Conservation (phyloP, 1,140 invertebrate species). For the Mamestra configurata region DNA sequence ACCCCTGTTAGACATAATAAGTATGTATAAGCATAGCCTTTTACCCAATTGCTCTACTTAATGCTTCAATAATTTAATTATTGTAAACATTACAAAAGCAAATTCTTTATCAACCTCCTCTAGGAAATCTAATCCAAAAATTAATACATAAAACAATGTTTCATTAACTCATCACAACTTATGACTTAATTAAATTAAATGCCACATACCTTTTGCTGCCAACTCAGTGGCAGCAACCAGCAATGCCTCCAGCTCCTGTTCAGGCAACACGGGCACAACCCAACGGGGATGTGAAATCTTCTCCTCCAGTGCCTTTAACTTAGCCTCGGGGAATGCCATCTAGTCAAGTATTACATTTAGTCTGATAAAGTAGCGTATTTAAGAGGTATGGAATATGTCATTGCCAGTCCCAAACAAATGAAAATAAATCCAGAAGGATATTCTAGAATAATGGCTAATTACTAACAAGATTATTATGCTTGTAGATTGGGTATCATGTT, state of each 20-base stretch:
- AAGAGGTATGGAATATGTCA: too few relatives aligned
- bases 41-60: neutral
- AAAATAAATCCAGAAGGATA: neutral
- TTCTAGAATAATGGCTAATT: neutral
- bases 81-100: neutral
- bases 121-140: neutral
- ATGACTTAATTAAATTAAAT: too few relatives aligned
- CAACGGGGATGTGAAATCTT: slow-evolving; percentile 98
- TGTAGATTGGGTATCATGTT: too few relatives aligned
- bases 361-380: too few relatives aligned
- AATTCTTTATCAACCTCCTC: too few relatives aligned
- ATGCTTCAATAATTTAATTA: neutral
- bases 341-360: slow-evolving; percentile 57
- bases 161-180: too few relatives aligned
- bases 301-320: slow-evolving; percentile 96
- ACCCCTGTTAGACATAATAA: neutral
- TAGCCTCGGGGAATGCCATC: slow-evolving; percentile 93
- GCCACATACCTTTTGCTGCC: slow-evolving; percentile 73
- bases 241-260: slow-evolving; percentile 97
- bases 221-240: slow-evolving; percentile 95
- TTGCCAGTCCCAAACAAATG: too few relatives aligned
- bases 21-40: neutral
- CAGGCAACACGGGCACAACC: slow-evolving; percentile 98
- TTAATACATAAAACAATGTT: too few relatives aligned
- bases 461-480: neutral